Evolutionary conservation across 2,888 invertebrate genomes (phyloP), one percentile per base, ranked within the genome.

Genomic region (Synanthedon vespiformis): DNA sequence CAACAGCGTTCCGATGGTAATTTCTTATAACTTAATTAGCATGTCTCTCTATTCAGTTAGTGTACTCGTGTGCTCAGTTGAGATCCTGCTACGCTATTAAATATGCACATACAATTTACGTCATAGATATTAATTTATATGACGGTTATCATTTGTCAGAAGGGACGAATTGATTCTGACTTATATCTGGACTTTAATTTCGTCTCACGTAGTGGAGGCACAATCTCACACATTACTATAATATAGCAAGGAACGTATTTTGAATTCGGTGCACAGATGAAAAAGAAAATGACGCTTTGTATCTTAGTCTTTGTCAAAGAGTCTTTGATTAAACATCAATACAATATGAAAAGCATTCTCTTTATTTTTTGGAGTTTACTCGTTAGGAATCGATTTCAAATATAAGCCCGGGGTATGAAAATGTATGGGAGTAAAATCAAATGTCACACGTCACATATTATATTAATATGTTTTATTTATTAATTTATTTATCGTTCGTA

Each of bases 111-210:
- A 44, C 44, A 44, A 44, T 44, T 44, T 44, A n/a, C 14, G 44
- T 14, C 14, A 12, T 44, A 14, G 44, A 44, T 12, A 14, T 13
- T 6, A 12, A 44, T 5, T 44, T 12, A 5, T 44, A 12, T 44
- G 2, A 14, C 13, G 44, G 13, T 13, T 49, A 44, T 16, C 44
- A 27, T 22, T 18, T 22, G 14, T 48, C 50, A 12, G 14, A 40
- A 14, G 34, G 16, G 14, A 16, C 40, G 40, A 47, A 13, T 51
- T 54, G 48, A 54, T 55, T 51, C 40, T 53, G 51, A 56, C 54
- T 56, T 56, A 57, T 53, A 44, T 10, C 47, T 12, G 13, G 50
- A 55, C 54, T 58, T 54, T 52, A 54, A 55, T 55, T 57, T 56
- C 54, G 49, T 6, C 48, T 55, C 57, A 56, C 58, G 55, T 52